phyloP scores from a whole-genome alignment of 2,113 vertebrate genomes.

The Pseudorhombus dupliciocellatus region DNA sequence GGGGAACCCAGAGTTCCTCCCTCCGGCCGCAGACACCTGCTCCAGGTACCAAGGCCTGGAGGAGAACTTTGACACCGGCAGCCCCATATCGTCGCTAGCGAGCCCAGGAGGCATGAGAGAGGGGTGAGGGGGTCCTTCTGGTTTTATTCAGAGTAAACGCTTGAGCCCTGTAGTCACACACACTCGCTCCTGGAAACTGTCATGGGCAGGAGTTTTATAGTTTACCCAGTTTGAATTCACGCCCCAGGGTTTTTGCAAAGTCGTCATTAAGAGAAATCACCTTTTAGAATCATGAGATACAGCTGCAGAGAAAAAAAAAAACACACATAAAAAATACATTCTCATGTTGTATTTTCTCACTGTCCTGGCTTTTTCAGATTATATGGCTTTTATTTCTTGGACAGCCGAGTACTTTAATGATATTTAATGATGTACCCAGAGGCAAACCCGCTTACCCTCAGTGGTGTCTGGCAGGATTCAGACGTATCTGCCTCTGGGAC shows the following conservation, averaged over 20 bases:
- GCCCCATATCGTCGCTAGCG: constrained; percentile 48
- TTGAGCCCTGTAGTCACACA: background rate
- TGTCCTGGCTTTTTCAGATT: constrained; percentile 19
- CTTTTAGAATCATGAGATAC: constrained; percentile 3
- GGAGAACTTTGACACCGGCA: constrained; percentile 56
- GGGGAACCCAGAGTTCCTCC: constrained; percentile 46
- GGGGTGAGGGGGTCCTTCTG: constrained; percentile 53
- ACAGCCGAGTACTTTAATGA: constrained; percentile 31
- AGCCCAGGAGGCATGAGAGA: constrained; percentile 51
- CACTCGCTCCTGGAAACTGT: too few species aligned
- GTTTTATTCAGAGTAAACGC: background rate
- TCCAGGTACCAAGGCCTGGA: constrained; percentile 60
- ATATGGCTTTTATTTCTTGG: constrained; percentile 17
- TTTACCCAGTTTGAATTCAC: background rate
- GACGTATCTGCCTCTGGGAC: constrained; percentile 42
- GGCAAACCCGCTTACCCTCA: constrained; percentile 36
- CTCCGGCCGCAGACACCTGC: constrained; percentile 48
- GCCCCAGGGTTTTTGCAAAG: constrained; percentile 5
- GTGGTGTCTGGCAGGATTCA: constrained; percentile 47
- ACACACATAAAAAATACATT: background rate
- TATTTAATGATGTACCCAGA: constrained; percentile 31
- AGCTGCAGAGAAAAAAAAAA: background rate
- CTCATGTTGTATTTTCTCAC: constrained; percentile 5
- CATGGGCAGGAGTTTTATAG: too few species aligned
- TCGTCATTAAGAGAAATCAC: constrained; percentile 9